Percentiles rank a stretch among this genome's conserved stretches.
These are phyloP conservation scores for Ceratina calcarata DNA, from an alignment of 1,140 invertebrate species.

Conservation along the genomic window DNA sequence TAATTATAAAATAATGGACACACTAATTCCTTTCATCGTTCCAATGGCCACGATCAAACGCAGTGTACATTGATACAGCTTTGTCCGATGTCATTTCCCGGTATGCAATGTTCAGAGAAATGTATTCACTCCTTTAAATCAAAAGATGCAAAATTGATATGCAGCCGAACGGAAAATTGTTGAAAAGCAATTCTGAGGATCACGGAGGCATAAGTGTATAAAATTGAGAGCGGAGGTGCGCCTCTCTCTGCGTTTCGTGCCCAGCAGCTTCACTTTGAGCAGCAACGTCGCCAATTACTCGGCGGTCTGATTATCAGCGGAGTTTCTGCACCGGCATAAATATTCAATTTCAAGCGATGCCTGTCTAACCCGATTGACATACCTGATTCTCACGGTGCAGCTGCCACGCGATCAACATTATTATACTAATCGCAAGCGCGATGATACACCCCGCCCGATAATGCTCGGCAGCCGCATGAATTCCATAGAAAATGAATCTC, in stretches of 20 bases:
- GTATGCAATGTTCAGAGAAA: too few relatives aligned
- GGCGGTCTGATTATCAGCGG: slow-evolving; percentile 54
- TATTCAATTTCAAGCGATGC: slow-evolving; percentile 57
- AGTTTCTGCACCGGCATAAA: slow-evolving; percentile 58
- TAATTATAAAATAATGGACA: not conserved
- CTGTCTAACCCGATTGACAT: slow-evolving; percentile 63
- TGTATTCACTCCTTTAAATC: too few relatives aligned
- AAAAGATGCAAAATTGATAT: not conserved
- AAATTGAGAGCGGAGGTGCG: not conserved
- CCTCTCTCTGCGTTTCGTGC: slow-evolving; percentile 24
- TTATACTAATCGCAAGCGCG: slow-evolving; percentile 51
- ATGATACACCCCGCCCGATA: not conserved
- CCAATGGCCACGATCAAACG: too few relatives aligned
- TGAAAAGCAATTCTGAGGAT: not conserved
- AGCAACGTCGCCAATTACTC: slow-evolving; percentile 58
- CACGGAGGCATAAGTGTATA: not conserved
- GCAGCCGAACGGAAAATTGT: not conserved
- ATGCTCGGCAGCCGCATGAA: not conserved
- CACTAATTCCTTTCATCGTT: too few relatives aligned
- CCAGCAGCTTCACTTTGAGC: slow-evolving; percentile 42
- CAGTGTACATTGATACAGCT: too few relatives aligned
- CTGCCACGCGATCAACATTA: slow-evolving; percentile 44
- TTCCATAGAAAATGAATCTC: not conserved
- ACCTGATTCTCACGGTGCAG: slow-evolving; percentile 43
- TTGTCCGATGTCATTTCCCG: too few relatives aligned